Percentiles rank a stretch among this genome's conserved stretches.
phyloP scores from a whole-genome alignment of 2,888 invertebrate species.

The Labia minor region DNA sequence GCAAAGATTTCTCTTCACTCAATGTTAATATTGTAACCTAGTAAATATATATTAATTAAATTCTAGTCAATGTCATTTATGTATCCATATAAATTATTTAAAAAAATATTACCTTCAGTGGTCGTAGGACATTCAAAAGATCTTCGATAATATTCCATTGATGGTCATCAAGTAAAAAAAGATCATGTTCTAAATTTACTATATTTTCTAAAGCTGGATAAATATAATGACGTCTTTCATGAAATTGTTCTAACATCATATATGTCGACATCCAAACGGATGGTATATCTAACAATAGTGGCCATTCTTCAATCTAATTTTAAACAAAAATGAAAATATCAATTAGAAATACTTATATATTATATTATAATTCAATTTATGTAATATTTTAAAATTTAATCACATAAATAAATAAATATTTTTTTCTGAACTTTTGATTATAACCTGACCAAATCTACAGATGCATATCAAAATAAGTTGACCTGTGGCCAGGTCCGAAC shows the following conservation, averaged over 20 bases:
- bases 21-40: conserved; percentile 40
- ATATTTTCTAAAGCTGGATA: conserved; percentile 34
- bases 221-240: conserved; percentile 33
- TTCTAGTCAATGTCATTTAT: no score
- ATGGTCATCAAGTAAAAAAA: conserved; percentile 33
- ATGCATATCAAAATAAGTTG: no score
- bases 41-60: no score
- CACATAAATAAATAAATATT: no score
- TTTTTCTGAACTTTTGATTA: background rate
- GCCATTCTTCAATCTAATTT: conserved; percentile 25
- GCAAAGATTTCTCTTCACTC: conserved; percentile 40
- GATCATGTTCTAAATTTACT: conserved; percentile 34
- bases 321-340: background rate
- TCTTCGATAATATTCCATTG: conserved; percentile 39
- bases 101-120: conserved; percentile 34
- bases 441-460: no score
- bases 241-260: conserved; percentile 38
- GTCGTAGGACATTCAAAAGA: conserved; percentile 38
- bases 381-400: no score
- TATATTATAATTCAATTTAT: no score
- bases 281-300: conserved; percentile 33
- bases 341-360: no score
- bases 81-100: no score
- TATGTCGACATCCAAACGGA: conserved; percentile 40
- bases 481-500: no score